Evolutionary conservation across 1,140 invertebrate species (phyloP).

Genomic region (Drosophila takahashii): DNA sequence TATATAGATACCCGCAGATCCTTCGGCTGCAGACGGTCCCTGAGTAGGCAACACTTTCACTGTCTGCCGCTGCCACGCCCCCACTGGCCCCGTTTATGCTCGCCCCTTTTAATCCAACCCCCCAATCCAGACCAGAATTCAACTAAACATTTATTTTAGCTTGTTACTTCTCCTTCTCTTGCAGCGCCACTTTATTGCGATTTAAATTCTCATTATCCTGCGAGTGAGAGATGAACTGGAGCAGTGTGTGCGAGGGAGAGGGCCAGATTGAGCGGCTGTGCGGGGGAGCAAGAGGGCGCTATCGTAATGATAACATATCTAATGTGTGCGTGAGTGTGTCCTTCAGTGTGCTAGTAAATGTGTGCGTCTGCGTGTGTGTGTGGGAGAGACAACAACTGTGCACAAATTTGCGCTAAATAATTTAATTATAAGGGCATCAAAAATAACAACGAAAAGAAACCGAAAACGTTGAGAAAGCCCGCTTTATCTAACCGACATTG

Average conservation of each 20-base stretch:
- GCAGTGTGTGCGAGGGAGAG: neutral
- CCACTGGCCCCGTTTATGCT: neutral
- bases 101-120: slow-evolving; percentile 22
- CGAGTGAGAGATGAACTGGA: slow-evolving; percentile 32
- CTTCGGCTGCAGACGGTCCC: slow-evolving; percentile 38
- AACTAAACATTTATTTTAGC: slow-evolving; percentile 70
- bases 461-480: slow-evolving; percentile 5
- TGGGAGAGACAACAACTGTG: slow-evolving; percentile 60
- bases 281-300: neutral
- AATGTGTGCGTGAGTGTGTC: slow-evolving; percentile 34
- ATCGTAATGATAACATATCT: slow-evolving; percentile 56
- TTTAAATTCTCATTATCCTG: slow-evolving; percentile 77
- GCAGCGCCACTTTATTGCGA: slow-evolving; percentile 68
- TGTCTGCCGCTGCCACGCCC: slow-evolving; percentile 22
- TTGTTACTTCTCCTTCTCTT: slow-evolving; percentile 59
- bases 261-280: neutral
- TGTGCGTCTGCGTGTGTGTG: slow-evolving; percentile 20
- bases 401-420: slow-evolving; percentile 73
- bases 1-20: slow-evolving; percentile 17
- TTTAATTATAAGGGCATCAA: slow-evolving; percentile 70
- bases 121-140: slow-evolving; percentile 10
- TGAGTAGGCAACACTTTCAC: slow-evolving; percentile 70
- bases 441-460: slow-evolving; percentile 39
- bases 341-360: neutral
- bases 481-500: neutral